These are phyloP conservation scores for Acanthurus tractus DNA, from an alignment of 2,797 vertebrate genomes.

Conservation along the genomic window DNA sequence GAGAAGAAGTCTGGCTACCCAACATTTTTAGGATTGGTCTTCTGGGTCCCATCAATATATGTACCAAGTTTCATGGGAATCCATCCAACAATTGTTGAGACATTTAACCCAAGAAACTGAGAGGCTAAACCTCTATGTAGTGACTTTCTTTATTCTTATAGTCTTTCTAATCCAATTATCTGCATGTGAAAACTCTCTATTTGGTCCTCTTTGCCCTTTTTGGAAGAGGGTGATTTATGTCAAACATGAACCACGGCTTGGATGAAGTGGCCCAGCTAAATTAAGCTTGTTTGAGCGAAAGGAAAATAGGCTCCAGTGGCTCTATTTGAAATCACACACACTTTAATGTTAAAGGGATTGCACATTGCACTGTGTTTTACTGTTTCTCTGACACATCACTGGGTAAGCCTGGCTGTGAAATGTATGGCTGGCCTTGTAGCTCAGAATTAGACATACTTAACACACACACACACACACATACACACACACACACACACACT, in stretches of 20 bases:
- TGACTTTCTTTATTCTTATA: slow-evolving; percentile 24
- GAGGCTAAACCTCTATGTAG: not conserved
- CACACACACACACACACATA: slow-evolving; percentile 11
- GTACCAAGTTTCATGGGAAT: not conserved
- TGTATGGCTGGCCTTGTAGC: slow-evolving; percentile 47
- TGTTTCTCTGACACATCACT: slow-evolving; percentile 51
- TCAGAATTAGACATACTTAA: slow-evolving; percentile 38
- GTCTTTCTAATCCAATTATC: slow-evolving; percentile 41
- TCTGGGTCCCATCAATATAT: too few relatives aligned
- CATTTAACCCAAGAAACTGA: not conserved
- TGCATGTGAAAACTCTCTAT: slow-evolving; percentile 31
- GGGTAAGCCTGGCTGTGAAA: slow-evolving; percentile 55
- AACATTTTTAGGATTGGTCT: not conserved
- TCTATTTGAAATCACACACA: slow-evolving; percentile 19
- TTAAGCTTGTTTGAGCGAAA: slow-evolving; percentile 46
- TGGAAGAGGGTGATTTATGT: slow-evolving; percentile 13
- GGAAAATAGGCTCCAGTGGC: slow-evolving; percentile 28
- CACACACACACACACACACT: slow-evolving; percentile 15
- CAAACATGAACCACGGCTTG: slow-evolving; percentile 36
- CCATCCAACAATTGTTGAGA: not conserved
- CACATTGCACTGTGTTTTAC: slow-evolving; percentile 34
- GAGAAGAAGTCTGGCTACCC: not conserved
- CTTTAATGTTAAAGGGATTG: slow-evolving; percentile 42
- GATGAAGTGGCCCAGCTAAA: slow-evolving; percentile 45
- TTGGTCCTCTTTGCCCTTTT: slow-evolving; percentile 9